phyloP scores from a whole-genome alignment of 2,888 invertebrate genomes.

The Sepioteuthis lessoniana region DNA sequence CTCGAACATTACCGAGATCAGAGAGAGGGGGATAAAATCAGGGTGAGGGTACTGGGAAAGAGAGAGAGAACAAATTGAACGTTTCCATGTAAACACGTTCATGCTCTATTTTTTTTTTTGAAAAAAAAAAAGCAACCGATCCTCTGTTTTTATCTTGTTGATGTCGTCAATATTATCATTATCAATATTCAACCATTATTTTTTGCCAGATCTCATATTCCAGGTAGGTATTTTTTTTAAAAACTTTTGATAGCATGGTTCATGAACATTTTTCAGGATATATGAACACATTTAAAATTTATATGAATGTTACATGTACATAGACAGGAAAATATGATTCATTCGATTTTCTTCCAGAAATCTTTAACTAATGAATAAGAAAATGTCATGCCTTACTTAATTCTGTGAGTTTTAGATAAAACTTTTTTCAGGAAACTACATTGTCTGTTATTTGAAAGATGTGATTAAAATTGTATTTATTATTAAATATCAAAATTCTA shows the following conservation, averaged over 20 bases:
- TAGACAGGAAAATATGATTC: not conserved
- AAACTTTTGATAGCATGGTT: not conserved
- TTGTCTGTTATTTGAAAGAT: no score
- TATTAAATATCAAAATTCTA: no score
- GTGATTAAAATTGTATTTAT: no score
- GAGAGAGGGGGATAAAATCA: not conserved
- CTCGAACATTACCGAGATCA: not conserved
- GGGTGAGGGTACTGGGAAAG: not conserved
- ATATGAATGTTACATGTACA: not conserved
- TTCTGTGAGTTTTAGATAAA: no score
- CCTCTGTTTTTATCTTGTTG: not conserved
- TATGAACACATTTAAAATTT: not conserved
- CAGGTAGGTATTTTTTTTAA: no score
- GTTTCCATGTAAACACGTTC: not conserved
- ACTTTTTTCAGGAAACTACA: no score
- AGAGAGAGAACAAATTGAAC: constrained; percentile 7
- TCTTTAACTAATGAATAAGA: no score
- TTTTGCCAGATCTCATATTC: not conserved
- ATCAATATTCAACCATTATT: not conserved
- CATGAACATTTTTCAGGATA: not conserved
- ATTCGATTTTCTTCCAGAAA: no score
- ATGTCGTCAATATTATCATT: constrained; percentile 33
- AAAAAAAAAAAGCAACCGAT: not conserved
- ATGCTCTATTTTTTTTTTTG: constrained; percentile 13
- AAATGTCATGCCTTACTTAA: no score